Evolutionary conservation across 2,113 vertebrate genomes (phyloP), one percentile per base, ranked within the genome.

Genomic region (Misgurnus anguillicaudatus): DNA sequence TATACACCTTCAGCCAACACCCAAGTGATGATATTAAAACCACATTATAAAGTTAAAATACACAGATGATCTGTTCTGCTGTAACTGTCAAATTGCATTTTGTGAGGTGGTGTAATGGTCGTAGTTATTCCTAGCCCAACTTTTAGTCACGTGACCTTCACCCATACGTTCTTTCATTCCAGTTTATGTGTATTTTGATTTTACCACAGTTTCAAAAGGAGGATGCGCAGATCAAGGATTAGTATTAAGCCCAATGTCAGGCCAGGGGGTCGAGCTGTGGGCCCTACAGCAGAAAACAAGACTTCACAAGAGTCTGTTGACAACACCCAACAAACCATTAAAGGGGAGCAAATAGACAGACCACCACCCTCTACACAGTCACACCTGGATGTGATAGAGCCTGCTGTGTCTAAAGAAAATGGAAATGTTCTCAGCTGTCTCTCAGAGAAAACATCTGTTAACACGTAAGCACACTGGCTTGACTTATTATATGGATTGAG

Each of bases 201-300:
- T 72, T 42, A 77, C 6, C 45, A 73, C 57, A 57, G n/a, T 74
- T 69, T 41, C 14, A 38, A 47, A 19, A 75, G 7, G 6, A 84
- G 45, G 13, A 84, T 84, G 71, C 64, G 80, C 45, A 64, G 83
- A 72, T 16, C 83, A 47, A 81, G 80, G 75, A 79, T 84, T 24
- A 81, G 60, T 48, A 31, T 82, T 63, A 84, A 84, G 38, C 83
- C 83, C 4, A 84, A 82, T 69, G 57, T 82, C 76, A 79, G 66
- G 76, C 71, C 80, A 38, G 83, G 71, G 31, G 74, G 62, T 71
- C 83, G 83, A 74, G 21, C 39, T 75, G 47, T 74, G 57, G 57
- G 11, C 7, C 39, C 48, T 11, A 1, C 57, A 4, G 57, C 41
- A 16, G 78, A 82, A 60, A 21, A 84, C n/a, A 74, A 63, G 66